Evolutionary conservation across 1,140 invertebrate species (phyloP).

Genomic region (Diuraphis noxia): DNA sequence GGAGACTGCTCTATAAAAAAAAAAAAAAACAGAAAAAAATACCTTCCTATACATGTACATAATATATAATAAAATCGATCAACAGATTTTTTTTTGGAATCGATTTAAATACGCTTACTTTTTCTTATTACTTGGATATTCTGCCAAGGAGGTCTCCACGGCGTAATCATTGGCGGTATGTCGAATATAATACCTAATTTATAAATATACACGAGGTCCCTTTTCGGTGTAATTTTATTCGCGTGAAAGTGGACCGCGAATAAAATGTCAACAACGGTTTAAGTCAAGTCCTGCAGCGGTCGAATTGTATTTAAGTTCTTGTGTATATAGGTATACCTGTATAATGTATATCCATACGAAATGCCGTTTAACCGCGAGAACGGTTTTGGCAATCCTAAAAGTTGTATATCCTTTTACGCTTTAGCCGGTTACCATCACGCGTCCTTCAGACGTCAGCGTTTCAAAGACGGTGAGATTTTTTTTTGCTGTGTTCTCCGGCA

Average conservation of each 20-base stretch:
- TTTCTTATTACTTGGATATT: neutral
- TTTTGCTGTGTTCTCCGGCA: neutral
- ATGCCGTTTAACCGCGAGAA: neutral
- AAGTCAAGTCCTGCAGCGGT: neutral
- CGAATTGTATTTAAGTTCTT: neutral
- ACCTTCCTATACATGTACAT: neutral
- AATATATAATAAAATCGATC: neutral
- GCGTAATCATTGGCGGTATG: neutral
- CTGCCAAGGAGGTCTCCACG: neutral
- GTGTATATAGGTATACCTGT: neutral
- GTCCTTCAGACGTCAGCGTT: neutral
- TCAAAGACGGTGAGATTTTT: neutral
- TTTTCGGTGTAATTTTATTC: neutral
- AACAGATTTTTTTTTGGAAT: neutral
- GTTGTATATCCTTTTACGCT: slow-evolving; percentile 1
- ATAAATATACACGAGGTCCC: neutral
- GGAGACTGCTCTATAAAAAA: neutral
- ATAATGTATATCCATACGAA: neutral
- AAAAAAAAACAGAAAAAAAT: neutral
- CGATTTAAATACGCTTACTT: neutral
- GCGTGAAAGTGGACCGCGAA: neutral
- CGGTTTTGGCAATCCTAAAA: slow-evolving; percentile 1
- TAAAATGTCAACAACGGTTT: neutral
- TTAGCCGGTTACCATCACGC: too few relatives aligned
- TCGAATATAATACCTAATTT: too few relatives aligned